A percentile compares a stretch with the other conserved stretches of the same genome.
These are phyloP conservation scores for Phalacrocorax brasilianus DNA, from an alignment of 2,113 vertebrate species.

Conservation along the genomic window DNA sequence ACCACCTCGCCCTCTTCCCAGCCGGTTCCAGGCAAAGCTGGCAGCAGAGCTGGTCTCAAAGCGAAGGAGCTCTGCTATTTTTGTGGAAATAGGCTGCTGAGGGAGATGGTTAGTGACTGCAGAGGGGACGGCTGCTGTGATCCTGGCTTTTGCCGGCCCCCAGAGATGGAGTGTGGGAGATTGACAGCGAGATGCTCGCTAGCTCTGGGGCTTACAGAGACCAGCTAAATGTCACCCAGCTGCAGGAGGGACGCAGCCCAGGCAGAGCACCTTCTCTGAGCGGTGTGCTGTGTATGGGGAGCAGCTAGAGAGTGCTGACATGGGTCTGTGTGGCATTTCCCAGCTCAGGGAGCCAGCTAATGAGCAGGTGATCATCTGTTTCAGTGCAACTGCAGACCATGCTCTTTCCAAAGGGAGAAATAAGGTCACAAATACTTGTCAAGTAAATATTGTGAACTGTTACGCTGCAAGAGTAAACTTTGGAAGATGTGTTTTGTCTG, in stretches of 20 bases:
- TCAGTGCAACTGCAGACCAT: background rate
- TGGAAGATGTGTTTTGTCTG: background rate
- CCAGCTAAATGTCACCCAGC: background rate
- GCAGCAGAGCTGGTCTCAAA: background rate
- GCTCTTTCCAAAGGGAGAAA: background rate
- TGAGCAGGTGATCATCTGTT: background rate
- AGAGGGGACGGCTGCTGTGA: background rate
- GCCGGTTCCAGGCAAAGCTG: background rate
- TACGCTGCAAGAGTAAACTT: background rate
- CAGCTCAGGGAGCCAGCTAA: background rate
- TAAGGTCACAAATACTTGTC: background rate
- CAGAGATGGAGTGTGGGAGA: background rate
- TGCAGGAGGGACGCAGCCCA: background rate
- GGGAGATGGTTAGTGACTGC: background rate
- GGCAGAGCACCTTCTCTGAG: background rate
- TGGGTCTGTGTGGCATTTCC: background rate
- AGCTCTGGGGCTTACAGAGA: background rate
- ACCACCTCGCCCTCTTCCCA: background rate
- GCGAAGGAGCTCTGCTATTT: fast-evolving
- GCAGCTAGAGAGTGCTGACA: background rate
- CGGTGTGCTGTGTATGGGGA: fast-evolving
- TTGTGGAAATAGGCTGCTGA: background rate
- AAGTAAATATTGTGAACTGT: background rate
- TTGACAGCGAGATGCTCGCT: background rate
- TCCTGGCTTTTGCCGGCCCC: background rate